Base-by-base conservation (phyloP, 2,113 vertebrate species). In the Ariopsis seemanni region DNA sequence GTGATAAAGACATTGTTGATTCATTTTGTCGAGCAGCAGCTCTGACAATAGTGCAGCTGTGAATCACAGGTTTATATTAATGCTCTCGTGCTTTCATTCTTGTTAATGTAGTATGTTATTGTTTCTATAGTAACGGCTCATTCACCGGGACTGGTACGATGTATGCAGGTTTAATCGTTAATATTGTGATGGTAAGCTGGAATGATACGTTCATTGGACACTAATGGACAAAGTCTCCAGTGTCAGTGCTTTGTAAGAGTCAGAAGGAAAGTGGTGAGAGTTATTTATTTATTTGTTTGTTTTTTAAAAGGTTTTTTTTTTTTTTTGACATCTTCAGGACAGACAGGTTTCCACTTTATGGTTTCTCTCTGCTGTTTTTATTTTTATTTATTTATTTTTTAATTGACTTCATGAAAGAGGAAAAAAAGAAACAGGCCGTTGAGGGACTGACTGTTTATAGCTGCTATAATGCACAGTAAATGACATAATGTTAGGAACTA, bases 61-160 rank as follows among this genome's bases (percentile, higher is more conserved):
- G 50, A 30, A 20, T 58, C 53, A 11, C n/a, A 57, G 9, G 34
- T 0, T 74, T 50, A 74, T 22, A 72, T 72, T 8, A 72, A 72
- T 5, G 17, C 69, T 6, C 69, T 72, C 42, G 42, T 42, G 42
- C 42, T 42, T 42, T 42, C 42, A 42, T 42, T 42, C 42, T 42
- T 42, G 42, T 42, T 42, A 42, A 42, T 42, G 42, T 14, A 74
- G 11, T 22, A 17, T 3, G 25, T 17, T 30, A 27, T 27, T 10
- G 75, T 79, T 79, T 81, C 27, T 12, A 81, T 22, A 42, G 79
- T 81, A 81, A 81, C 78, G 9, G 55, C 34, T 22, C 27, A 7
- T 71, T 71, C 12, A 5, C 27, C 9, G 14, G 14, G 27, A 34
- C 12, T 52, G 22, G 72, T 75, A 1, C 2, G 0, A 3, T 10